Base-by-base conservation (phyloP, 2,888 invertebrate genomes). In the Ophion obscuratus region DNA sequence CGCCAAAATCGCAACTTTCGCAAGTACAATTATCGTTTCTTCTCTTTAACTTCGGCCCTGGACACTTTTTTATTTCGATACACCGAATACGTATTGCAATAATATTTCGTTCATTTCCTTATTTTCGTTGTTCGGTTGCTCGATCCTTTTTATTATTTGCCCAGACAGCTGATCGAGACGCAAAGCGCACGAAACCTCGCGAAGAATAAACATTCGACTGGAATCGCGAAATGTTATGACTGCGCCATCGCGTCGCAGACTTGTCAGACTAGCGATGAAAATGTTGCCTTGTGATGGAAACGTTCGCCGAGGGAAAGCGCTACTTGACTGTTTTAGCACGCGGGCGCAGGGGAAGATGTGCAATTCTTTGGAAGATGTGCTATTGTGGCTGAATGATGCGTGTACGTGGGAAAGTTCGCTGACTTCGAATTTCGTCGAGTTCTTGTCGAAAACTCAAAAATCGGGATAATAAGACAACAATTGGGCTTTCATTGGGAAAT, bases 141-240 rank as follows among this genome's bases (percentile, higher is more conserved):
- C 27, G 20, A 17, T 44, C 9, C 64, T 64, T 64, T 79, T 66
- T 79, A 79, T 82, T 82, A 76, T 85, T 85, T 66, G 66, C 64
- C 53, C 71, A 66, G 75, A 85, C 85, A 85, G 85, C 85, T 85
- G 85, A 85, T 82, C 82, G 76, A 79, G 57, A 64, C 75, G 47
- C 70, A 7, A 40, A 73, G 44, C 76, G 40, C 36, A 73, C 11
- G 11, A 59, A 59, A 36, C n/a, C n/a, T 53, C 67, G 40, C n/a
- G 40, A 20, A 40, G 17, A 57, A 31, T 9, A 59, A 59, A n/a
- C 17, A 59, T 44, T 36, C 17, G 10, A 40, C n/a, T 27, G 20
- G 24, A 47, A 17, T 36, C 31, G 10, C 10, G 27, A n/a, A 36
- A 36, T 4, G 53, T 4, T 1, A 27, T 14, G n/a, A 17, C 3